Evolutionary conservation across 2,113 vertebrate genomes (phyloP), one percentile per base, ranked within the genome.

Genomic region (Galeopterus variegatus): DNA sequence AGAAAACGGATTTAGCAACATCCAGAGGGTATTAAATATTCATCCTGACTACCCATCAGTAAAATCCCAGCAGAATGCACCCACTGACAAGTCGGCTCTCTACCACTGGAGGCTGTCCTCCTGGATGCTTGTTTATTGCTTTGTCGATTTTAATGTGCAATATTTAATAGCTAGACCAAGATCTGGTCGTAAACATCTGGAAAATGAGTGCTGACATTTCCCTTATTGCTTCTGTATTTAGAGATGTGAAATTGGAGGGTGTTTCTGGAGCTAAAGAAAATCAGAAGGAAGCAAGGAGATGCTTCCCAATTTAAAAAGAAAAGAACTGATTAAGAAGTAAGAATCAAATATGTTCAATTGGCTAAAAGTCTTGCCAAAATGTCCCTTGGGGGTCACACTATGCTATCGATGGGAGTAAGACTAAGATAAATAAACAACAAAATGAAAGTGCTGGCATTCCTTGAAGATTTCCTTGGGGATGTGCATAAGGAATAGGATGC

Each of bases 11-110:
- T 95, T 88, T 97, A 93, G 98, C 93, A 94, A 83, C 97, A 95
- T 93, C 88, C 90, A 95, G 69, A 81, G 82, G 75, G 70, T 72
- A 97, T 97, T 97, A 97, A 98, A 98, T 98, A 98, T 98, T 97
- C 94, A 98, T 97, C 60, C 89, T 21, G 62, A 92, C 92, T 96
- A 36, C 83, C 97, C 97, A 95, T 97, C 97, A 97, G 94, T 76
- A 13, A 70, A 54, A 52, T 97, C 97, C 97, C 97, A 54, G 89
- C 86, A 95, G 98, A 97, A 84, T 62, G 72, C 60, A 87, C 36
- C 95, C 76, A 33, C 95, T 77, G 97, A 94, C 96, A 90, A 93
- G 96, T 3, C 6, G 23, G 94, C 86, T 88, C 36, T 85, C 96
- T 21, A 54, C 85, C 60, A 84, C 95, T 15, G 36, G 95, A 97